phyloP scores from a whole-genome alignment of 1,140 invertebrate species.

The Pogonomyrmex barbatus region DNA sequence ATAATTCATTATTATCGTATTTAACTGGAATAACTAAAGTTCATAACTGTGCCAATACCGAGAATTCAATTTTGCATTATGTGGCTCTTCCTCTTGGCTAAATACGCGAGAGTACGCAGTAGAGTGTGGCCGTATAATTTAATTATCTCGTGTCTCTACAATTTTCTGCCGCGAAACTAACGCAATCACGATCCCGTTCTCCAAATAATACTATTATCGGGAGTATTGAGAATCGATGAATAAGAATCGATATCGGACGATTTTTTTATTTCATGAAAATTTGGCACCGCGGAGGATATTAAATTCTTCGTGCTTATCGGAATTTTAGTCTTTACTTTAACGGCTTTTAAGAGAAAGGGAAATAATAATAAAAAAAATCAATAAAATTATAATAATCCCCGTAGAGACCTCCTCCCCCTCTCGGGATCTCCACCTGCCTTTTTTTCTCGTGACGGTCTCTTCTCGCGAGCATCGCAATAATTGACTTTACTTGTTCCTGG shows the following conservation, averaged over 20 bases:
- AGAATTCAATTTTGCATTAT: conserved; percentile 41
- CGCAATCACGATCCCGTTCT: conserved; percentile 9
- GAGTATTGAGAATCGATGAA: conserved; percentile 10
- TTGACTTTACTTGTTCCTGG: conserved; percentile 10
- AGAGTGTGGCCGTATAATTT: conserved; percentile 35
- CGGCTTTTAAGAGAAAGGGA: neutral
- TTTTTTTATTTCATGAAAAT: conserved; percentile 24
- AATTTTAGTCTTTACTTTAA: conserved; percentile 36
- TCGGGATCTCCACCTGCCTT: neutral
- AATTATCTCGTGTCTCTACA: conserved; percentile 33
- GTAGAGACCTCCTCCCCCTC: neutral
- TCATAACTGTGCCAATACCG: conserved; percentile 13
- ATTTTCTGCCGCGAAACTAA: conserved; percentile 26
- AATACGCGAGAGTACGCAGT: conserved; percentile 13
- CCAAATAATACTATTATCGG: conserved; percentile 20
- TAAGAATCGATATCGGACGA: conserved; percentile 10
- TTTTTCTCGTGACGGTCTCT: neutral
- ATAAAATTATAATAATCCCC: neutral
- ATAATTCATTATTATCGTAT: conserved; percentile 52
- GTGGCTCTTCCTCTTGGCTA: conserved; percentile 6
- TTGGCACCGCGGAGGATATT: neutral
- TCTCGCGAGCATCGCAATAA: neutral
- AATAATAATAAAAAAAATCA: conserved; percentile 14
- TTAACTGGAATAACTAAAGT: conserved; percentile 44
- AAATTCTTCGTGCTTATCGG: conserved; percentile 29